phyloP scores from a whole-genome alignment of 2,113 vertebrate genomes.

The Odocoileus hemionus region DNA sequence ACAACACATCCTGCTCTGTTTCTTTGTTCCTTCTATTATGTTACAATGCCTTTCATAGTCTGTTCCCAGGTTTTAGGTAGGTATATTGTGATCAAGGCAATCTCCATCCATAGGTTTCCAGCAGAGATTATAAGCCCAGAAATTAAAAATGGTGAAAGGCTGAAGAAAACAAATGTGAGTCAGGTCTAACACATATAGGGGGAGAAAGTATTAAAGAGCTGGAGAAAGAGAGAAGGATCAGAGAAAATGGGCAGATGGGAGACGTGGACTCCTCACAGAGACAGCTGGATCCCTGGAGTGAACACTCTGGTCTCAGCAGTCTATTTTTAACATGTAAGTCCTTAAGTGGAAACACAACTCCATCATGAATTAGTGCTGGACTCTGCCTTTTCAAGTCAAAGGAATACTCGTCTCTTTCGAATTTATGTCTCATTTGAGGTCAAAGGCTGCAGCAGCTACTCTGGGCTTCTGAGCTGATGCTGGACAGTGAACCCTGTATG shows the following conservation, averaged over 20 bases:
- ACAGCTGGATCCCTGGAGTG: neutral
- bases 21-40: neutral
- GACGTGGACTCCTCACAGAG: neutral
- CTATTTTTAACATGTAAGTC: neutral
- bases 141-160: neutral
- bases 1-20: neutral
- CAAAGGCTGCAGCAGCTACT: neutral
- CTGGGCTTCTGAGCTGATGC: neutral
- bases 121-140: neutral
- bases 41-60: neutral
- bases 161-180: neutral
- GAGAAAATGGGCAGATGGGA: neutral
- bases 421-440: neutral
- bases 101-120: neutral
- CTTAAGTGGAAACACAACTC: neutral
- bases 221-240: neutral
- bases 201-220: neutral
- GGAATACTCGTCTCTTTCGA: neutral
- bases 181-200: neutral
- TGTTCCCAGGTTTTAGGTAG: neutral
- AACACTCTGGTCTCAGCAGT: neutral
- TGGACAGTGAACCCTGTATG: neutral
- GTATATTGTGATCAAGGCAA: neutral
- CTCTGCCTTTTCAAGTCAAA: conserved; percentile 14
- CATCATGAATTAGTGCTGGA: neutral